phyloP scores from a whole-genome alignment of 2,888 invertebrate species.

The Augochlorella aurata region DNA sequence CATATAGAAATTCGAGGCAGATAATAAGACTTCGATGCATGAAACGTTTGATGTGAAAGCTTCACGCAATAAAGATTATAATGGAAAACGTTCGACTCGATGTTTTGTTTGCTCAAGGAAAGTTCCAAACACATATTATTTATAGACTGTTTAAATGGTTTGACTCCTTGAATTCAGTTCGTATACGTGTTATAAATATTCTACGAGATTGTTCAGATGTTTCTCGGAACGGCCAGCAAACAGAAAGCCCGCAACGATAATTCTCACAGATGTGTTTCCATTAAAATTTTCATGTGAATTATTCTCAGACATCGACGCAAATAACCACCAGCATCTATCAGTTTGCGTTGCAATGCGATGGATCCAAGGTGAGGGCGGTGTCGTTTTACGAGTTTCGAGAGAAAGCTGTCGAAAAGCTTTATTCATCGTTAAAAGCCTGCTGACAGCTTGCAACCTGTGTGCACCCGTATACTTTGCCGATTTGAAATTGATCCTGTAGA shows the following conservation, averaged over 20 bases:
- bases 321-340: constrained; percentile 25
- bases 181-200: neutral
- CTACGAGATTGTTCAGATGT: neutral
- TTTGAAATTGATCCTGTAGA: constrained; percentile 23
- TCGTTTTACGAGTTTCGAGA: constrained; percentile 47
- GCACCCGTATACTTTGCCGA: constrained; percentile 15
- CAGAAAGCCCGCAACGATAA: neutral
- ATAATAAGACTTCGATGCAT: too few species aligned
- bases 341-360: constrained; percentile 18
- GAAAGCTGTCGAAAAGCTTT: constrained; percentile 40
- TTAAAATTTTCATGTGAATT: constrained; percentile 8
- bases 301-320: constrained; percentile 4
- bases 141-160: neutral
- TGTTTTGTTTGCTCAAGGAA: neutral
- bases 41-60: too few species aligned
- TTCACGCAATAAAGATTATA: too few species aligned
- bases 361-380: constrained; percentile 23
- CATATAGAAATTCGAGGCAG: too few species aligned
- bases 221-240: neutral
- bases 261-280: neutral
- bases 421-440: constrained; percentile 49
- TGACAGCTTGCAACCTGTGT: neutral
- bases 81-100: neutral
- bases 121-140: neutral
- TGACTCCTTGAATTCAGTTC: neutral